Percentiles rank a stretch among this genome's conserved stretches.
Conservation (phyloP, 2,888 invertebrate species). For the Melanostoma mellinum region DNA sequence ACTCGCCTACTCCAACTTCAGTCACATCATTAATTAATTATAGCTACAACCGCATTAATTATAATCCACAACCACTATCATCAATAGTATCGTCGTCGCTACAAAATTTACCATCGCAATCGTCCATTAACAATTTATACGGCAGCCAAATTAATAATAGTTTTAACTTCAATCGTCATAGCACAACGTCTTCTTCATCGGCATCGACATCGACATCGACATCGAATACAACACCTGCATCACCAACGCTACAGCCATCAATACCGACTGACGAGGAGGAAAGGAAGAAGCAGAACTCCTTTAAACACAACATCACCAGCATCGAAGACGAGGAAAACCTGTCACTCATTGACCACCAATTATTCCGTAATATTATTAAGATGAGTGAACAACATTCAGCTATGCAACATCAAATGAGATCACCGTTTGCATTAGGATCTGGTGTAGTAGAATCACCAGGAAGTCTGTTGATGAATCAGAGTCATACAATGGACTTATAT, state of each 20-base stretch:
- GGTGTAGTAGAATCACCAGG: slow-evolving; percentile 58
- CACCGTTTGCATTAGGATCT: slow-evolving; percentile 63
- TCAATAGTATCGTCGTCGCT: slow-evolving; percentile 71
- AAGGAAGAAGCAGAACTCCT: slow-evolving; percentile 19
- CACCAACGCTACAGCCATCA: slow-evolving; percentile 46
- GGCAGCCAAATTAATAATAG: slow-evolving; percentile 71
- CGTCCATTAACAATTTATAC: slow-evolving; percentile 72
- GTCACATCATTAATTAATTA: slow-evolving; percentile 70
- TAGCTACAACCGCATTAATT: slow-evolving; percentile 67
- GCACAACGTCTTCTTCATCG: slow-evolving; percentile 73
- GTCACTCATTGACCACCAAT: slow-evolving; percentile 31
- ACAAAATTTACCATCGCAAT: slow-evolving; percentile 72
- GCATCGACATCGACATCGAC: slow-evolving; percentile 70
- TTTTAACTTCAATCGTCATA: slow-evolving; percentile 73
- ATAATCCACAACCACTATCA: slow-evolving; percentile 69
- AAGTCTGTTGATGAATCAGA: slow-evolving; percentile 58
- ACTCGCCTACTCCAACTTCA: slow-evolving; percentile 66
- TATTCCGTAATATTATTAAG: slow-evolving; percentile 48
- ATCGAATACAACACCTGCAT: slow-evolving; percentile 55
- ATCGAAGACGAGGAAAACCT: slow-evolving; percentile 19
- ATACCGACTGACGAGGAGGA: slow-evolving; percentile 46
- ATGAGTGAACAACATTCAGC: slow-evolving; percentile 71
- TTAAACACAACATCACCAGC: slow-evolving; percentile 11
- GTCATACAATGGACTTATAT: slow-evolving; percentile 77
- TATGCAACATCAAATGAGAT: slow-evolving; percentile 71